Base-by-base conservation (phyloP, 2,888 invertebrate genomes). In the Epirrita christyi region DNA sequence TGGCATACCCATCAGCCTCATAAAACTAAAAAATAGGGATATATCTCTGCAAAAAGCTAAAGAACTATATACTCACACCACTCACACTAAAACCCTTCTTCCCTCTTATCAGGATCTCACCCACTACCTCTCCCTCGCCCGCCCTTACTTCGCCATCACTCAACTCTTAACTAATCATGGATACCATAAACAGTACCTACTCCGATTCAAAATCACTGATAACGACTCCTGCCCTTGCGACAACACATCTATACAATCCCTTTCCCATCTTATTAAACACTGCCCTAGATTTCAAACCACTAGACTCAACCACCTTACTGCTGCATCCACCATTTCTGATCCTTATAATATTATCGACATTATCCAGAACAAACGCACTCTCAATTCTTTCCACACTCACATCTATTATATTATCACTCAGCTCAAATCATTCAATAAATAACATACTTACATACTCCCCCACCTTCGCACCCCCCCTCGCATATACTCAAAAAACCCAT, bases 301-400 rank as follows among this genome's bases (percentile, higher is more conserved):
- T 4, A 21, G 52, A 38, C 29, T 28, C 38, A 29, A 28, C 2
- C 52, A 53, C 32, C 44, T 45, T 36, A 45, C 46, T 57, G 54
- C 51, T 51, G 53, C 56, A 59, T 51, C 51, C 55, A 52, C 55
- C 57, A 53, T 62, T 59, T 49, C 56, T 47, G 46, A 62, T 52
- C 59, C 54, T 57, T 55, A 56, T 58, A 52, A 58, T 45, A 55
- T 58, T 55, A 58, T 55, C 55, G 8, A 13, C 11, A 38, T 38
- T 38, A 38, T 38, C 2, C 4, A 3, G 4, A 13, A 11, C 1
- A 2, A 38, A 9, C 3, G 1, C 4, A 13, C 38, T 2, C n/a
- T 13, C 4, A 13, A 38, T 1, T 38, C 38, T 6, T 38, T 38
- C 6, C 38, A 38, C 38, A 6, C 11, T 13, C 38, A 13, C 55